Evolutionary conservation across 2,113 vertebrate genomes (phyloP), one percentile per base, ranked within the genome.

Genomic region (Rhineura floridana): DNA sequence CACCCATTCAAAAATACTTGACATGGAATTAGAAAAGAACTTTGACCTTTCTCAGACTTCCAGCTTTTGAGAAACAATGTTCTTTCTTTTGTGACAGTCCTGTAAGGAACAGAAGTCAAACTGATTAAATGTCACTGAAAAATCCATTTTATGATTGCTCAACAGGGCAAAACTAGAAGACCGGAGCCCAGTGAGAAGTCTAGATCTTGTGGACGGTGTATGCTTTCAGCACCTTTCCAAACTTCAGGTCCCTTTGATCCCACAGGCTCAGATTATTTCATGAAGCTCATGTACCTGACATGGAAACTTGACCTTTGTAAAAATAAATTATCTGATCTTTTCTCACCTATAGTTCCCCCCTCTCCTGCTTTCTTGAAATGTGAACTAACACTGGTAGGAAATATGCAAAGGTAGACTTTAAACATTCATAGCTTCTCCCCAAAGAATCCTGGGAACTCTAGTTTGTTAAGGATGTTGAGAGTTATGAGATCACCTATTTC

Each of bases 61-160:
- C 59, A 75, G 69, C 48, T 46, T 65, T 90, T 86, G 46, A 90
- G 84, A 85, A 86, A 86, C 36, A 65, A 36, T 21, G 86, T 77
- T 44, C 23, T 77, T 85, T 48, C 62, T 63, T 86, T 55, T 30
- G 39, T 86, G 39, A 59, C 78, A 44, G 87, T 69, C 36, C 52
- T 79, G 44, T 72, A 89, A 81, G 83, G 0, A 85, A 85, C 72
- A 89, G 76, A 90, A 85, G 1, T 1, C 21, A 1, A 84, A 87
- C 55, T 73, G 36, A 28, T 86, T 81, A 86, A 81, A 15, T 17
- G 83, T 48, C 23, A 8, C 72, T 17, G 21, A n/a, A 5, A 65
- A 63, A 5, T 46, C 81, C 48, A 46, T 46, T 72, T 84, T 86
- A 44, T 44, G 33, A 87, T 21, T 81, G 76, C 0, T 81, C 46